Evolutionary conservation across 2,888 invertebrate genomes (phyloP).

Genomic region (Lacanobia oleracea): DNA sequence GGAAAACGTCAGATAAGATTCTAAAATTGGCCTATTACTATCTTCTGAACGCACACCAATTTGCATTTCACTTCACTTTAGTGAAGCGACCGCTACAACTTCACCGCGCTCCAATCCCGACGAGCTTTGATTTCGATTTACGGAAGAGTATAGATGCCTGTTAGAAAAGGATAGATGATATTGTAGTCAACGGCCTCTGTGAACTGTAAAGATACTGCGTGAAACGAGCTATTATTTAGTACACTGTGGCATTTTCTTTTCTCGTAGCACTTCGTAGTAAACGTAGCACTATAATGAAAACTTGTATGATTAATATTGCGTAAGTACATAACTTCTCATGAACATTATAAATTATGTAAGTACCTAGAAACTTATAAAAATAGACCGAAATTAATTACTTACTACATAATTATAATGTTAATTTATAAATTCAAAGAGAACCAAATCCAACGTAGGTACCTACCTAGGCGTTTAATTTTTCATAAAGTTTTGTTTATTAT

Average conservation of each 20-base stretch:
- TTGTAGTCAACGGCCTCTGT: constrained; percentile 89
- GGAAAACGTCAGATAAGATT: constrained; percentile 20
- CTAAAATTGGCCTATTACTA: neutral
- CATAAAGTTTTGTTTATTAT: neutral
- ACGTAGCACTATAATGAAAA: constrained; percentile 61
- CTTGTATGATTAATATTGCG: constrained; percentile 37
- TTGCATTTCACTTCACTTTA: constrained; percentile 79
- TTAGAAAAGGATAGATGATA: constrained; percentile 79
- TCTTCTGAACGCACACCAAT: constrained; percentile 78
- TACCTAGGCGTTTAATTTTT: neutral
- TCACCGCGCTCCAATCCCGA: constrained; percentile 85
- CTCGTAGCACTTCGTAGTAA: constrained; percentile 74
- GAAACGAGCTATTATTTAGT: constrained; percentile 78
- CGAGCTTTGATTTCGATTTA: constrained; percentile 91
- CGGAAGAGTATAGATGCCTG: constrained; percentile 86
- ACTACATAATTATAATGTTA: neutral
- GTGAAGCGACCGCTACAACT: constrained; percentile 76
- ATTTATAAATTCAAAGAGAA: constrained; percentile 4
- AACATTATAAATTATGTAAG: neutral
- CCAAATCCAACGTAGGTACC: neutral
- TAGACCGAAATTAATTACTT: neutral
- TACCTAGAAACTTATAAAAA: neutral
- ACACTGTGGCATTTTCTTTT: constrained; percentile 82
- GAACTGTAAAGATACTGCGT: constrained; percentile 83
- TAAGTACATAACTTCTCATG: neutral